phyloP scores from a whole-genome alignment of 2,113 vertebrate species.

The Colistium nudipinnis region DNA sequence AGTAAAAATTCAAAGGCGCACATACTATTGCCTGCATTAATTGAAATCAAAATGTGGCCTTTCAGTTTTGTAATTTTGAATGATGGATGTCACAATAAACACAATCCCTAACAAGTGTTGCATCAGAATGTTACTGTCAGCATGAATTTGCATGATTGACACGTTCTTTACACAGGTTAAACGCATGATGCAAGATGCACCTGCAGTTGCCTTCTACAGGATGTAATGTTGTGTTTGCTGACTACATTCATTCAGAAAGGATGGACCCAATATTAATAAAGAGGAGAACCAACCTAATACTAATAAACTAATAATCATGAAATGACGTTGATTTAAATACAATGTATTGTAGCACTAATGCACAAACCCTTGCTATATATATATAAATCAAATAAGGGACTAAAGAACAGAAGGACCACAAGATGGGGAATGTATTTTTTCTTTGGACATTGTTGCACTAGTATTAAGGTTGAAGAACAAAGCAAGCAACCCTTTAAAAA shows the following conservation, averaged over 20 bases:
- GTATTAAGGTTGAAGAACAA: slow-evolving; percentile 30
- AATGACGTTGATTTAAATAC: background rate
- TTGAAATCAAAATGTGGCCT: background rate
- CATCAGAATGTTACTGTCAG: slow-evolving; percentile 61
- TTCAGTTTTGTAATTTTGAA: slow-evolving; percentile 3
- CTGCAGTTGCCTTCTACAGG: slow-evolving; percentile 57
- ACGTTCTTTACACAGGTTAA: slow-evolving; percentile 49
- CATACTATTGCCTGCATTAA: background rate
- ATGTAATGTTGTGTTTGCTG: background rate
- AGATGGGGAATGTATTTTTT: slow-evolving; percentile 51
- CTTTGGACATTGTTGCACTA: slow-evolving; percentile 53
- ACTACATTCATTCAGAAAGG: background rate
- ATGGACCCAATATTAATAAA: background rate
- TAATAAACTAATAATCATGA: background rate
- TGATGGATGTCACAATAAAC: background rate
- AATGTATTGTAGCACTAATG: background rate
- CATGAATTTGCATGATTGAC: slow-evolving; percentile 55
- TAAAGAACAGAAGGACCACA: slow-evolving; percentile 33
- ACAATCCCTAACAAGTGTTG: slow-evolving; percentile 67
- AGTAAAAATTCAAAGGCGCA: background rate
- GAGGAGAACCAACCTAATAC: background rate
- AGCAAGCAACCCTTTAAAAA: slow-evolving; percentile 32
- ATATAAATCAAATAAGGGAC: slow-evolving; percentile 18
- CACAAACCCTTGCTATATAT: background rate
- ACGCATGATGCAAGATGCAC: slow-evolving; percentile 70